phyloP scores from a whole-genome alignment of 2,888 invertebrate genomes.

The Eupeodes luniger region DNA sequence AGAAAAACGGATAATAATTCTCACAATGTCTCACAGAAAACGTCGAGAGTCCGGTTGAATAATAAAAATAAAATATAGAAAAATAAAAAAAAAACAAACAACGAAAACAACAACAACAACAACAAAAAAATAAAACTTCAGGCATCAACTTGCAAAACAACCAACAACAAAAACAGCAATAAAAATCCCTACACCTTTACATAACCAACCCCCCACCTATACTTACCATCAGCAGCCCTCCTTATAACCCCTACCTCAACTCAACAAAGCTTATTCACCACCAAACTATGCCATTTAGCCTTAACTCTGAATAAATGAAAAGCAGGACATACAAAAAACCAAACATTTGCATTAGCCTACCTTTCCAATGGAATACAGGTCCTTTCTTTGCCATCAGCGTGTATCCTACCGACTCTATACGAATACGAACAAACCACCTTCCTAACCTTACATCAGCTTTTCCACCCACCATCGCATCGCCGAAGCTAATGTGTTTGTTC shows the following conservation, averaged over 20 bases:
- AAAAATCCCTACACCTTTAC: slow-evolving; percentile 40
- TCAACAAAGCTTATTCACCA: slow-evolving; percentile 11
- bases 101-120: slow-evolving; percentile 49
- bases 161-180: slow-evolving; percentile 50
- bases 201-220: neutral
- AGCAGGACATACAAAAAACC: slow-evolving; percentile 23
- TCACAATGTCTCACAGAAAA: slow-evolving; percentile 50
- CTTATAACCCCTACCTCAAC: too few species aligned
- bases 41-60: slow-evolving; percentile 34
- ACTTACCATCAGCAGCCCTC: neutral
- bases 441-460: neutral
- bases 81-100: slow-evolving; percentile 33
- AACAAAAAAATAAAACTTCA: slow-evolving; percentile 54
- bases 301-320: slow-evolving; percentile 41
- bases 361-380: slow-evolving; percentile 38
- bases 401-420: neutral
- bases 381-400: neutral
- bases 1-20: slow-evolving; percentile 62
- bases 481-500: slow-evolving; percentile 66
- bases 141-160: slow-evolving; percentile 59
- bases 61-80: slow-evolving; percentile 24
- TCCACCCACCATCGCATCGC: neutral
- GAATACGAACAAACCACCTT: neutral
- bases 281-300: slow-evolving; percentile 26
- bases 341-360: slow-evolving; percentile 68